Percentiles rank a stretch among this genome's conserved stretches.
These are phyloP conservation scores for Lutraria rhynchaena DNA, from an alignment of 1,140 invertebrate genomes.

Conservation along the genomic window DNA sequence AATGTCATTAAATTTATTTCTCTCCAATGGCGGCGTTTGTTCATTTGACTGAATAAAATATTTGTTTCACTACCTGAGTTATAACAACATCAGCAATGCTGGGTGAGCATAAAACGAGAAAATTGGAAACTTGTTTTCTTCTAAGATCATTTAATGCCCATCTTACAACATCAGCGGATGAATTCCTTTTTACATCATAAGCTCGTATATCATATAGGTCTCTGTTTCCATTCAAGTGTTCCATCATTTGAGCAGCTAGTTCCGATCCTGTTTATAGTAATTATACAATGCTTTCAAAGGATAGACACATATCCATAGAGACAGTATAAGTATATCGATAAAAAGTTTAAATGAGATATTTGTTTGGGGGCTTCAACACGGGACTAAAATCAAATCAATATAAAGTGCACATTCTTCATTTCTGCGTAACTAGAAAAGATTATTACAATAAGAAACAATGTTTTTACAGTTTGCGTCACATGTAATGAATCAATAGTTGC, in stretches of 20 bases:
- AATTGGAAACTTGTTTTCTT: slow-evolving; percentile 52
- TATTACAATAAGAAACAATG: too few relatives aligned
- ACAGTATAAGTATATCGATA: too few relatives aligned
- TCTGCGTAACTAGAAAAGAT: too few relatives aligned
- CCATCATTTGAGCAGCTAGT: slow-evolving; percentile 47
- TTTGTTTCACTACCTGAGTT: slow-evolving; percentile 56
- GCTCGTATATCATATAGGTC: slow-evolving; percentile 54
- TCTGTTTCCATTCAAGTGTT: slow-evolving; percentile 40
- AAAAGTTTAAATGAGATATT: too few relatives aligned
- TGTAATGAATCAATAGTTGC: too few relatives aligned
- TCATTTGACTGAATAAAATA: too few relatives aligned
- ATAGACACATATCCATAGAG: too few relatives aligned
- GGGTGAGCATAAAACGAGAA: slow-evolving; percentile 59
- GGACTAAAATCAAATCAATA: neutral
- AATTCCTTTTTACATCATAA: slow-evolving; percentile 39
- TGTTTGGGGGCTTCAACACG: too few relatives aligned
- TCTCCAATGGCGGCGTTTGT: too few relatives aligned
- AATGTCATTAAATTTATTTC: too few relatives aligned
- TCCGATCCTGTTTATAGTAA: slow-evolving; percentile 30
- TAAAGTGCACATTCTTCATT: neutral
- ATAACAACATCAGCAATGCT: slow-evolving; percentile 38
- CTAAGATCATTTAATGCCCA: slow-evolving; percentile 59
- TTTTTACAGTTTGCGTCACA: too few relatives aligned
- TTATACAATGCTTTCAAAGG: too few relatives aligned
- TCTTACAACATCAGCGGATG: slow-evolving; percentile 51